Percentiles rank a stretch among this genome's conserved stretches.
Evolutionary conservation across 2,888 invertebrate species (phyloP).

Genomic region (Chaetogeoica ovagalla): DNA sequence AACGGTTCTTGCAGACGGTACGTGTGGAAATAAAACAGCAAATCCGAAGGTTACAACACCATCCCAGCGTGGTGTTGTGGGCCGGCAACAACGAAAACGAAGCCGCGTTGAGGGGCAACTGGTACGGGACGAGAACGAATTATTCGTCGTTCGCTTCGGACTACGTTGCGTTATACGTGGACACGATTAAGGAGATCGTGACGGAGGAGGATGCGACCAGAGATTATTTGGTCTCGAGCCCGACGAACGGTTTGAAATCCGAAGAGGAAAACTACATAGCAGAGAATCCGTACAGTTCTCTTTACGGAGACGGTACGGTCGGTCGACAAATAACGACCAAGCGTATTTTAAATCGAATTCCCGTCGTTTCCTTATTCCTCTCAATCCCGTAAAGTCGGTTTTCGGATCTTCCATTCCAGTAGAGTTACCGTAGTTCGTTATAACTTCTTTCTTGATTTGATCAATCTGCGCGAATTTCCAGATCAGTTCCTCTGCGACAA

Average conservation of each 20-base stretch:
- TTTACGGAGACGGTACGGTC: conserved; percentile 79
- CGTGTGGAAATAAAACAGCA: conserved; percentile 77
- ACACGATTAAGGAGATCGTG: conserved; percentile 72
- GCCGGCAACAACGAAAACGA: conserved; percentile 99
- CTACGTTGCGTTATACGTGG: conserved; percentile 81
- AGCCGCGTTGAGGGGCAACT: conserved; percentile 78
- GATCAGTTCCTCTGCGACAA: too few relatives aligned
- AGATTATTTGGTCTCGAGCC: conserved; percentile 83
- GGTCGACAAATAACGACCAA: conserved; percentile 56
- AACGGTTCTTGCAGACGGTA: conserved; percentile 74
- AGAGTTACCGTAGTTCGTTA: too few relatives aligned
- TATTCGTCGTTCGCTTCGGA: conserved; percentile 70
- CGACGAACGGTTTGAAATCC: conserved; percentile 80
- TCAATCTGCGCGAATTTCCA: too few relatives aligned
- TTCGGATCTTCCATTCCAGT: too few relatives aligned
- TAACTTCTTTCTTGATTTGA: too few relatives aligned
- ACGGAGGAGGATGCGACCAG: conserved; percentile 67
- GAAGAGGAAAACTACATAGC: conserved; percentile 78
- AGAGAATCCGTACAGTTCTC: conserved; percentile 72
- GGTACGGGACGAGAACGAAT: conserved; percentile 69
- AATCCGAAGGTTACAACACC: conserved; percentile 78
- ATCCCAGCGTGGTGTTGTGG: conserved; percentile 85
- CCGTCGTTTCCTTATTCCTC: too few relatives aligned
- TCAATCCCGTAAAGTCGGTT: too few relatives aligned
- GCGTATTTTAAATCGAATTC: not conserved